Percentiles rank a stretch among this genome's conserved stretches.
Conservation (phyloP, 1,140 invertebrate species). For the Doryteuthis pealeii region DNA sequence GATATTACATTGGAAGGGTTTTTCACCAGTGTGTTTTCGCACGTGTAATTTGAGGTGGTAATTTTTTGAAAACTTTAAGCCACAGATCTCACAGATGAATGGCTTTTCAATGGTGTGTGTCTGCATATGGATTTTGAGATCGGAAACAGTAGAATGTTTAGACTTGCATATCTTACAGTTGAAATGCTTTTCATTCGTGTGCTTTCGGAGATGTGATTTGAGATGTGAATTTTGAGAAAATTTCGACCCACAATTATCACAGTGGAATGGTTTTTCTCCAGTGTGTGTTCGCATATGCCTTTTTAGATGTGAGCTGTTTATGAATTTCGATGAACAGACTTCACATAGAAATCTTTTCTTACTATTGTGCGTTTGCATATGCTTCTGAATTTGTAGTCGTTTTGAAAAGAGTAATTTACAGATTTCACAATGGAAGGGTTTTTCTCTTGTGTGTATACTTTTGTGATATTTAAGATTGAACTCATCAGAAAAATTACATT, state of each 20-base stretch:
- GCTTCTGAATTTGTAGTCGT: slow-evolving; percentile 45
- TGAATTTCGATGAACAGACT: slow-evolving; percentile 95
- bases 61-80: slow-evolving; percentile 63
- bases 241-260: slow-evolving; percentile 46
- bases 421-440: background rate
- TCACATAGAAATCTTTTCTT: slow-evolving; percentile 97
- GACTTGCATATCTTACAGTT: slow-evolving; percentile 79
- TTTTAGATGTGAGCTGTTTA: slow-evolving; percentile 77
- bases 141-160: background rate
- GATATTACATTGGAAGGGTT: slow-evolving; percentile 87
- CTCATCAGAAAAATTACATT: background rate
- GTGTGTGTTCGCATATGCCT: slow-evolving; percentile 61
- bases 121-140: slow-evolving; percentile 13
- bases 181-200: slow-evolving; percentile 80
- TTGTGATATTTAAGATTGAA: background rate
- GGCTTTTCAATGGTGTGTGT: slow-evolving; percentile 16
- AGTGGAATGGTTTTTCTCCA: slow-evolving; percentile 41
- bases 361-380: slow-evolving; percentile 92
- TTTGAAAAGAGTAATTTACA: too few relatives aligned
- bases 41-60: slow-evolving; percentile 76
- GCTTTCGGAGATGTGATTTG: slow-evolving; percentile 48
- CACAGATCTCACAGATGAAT: slow-evolving; percentile 45
- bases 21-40: slow-evolving; percentile 76
- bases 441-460: background rate
- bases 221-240: slow-evolving; percentile 54